A percentile compares a stretch with the other conserved stretches of the same genome.
These are phyloP conservation scores for Poliocrania exsul DNA, from an alignment of 2,797 vertebrate species.

Conservation along the genomic window DNA sequence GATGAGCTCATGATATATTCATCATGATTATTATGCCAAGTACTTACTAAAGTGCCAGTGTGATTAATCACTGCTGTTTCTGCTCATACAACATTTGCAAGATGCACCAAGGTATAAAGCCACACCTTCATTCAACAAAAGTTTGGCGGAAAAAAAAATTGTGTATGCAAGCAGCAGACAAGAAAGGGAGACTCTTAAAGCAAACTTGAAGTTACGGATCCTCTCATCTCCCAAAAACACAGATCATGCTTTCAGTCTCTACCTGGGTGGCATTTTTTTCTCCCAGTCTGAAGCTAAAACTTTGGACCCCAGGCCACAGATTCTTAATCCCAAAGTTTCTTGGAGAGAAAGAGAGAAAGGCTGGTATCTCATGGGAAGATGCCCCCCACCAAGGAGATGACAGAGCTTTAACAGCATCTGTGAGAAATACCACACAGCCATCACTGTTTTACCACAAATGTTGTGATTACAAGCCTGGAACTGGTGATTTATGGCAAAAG, in stretches of 20 bases:
- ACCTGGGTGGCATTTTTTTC: not conserved
- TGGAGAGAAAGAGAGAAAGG: not conserved
- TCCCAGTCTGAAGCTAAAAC: not conserved
- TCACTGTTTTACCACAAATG: not conserved
- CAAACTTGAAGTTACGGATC: not conserved
- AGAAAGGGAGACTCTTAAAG: not conserved
- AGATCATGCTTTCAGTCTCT: not conserved
- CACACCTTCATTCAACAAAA: not conserved
- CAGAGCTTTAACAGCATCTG: not conserved
- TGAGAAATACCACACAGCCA: not conserved
- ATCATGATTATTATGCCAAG: not conserved
- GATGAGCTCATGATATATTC: not conserved
- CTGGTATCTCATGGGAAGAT: not conserved
- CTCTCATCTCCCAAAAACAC: not conserved
- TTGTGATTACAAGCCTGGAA: not conserved
- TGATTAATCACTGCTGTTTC: not conserved
- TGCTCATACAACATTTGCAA: not conserved
- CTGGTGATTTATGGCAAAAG: not conserved
- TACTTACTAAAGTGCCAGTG: not conserved
- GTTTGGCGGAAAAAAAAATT: not conserved
- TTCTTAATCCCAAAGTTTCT: not conserved
- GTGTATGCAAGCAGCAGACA: not conserved
- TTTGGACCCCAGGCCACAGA: not conserved
- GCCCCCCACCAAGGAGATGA: not conserved
- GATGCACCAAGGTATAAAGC: not conserved